Base-by-base conservation (phyloP, 2,113 vertebrate genomes). In the Callaeas wilsoni region DNA sequence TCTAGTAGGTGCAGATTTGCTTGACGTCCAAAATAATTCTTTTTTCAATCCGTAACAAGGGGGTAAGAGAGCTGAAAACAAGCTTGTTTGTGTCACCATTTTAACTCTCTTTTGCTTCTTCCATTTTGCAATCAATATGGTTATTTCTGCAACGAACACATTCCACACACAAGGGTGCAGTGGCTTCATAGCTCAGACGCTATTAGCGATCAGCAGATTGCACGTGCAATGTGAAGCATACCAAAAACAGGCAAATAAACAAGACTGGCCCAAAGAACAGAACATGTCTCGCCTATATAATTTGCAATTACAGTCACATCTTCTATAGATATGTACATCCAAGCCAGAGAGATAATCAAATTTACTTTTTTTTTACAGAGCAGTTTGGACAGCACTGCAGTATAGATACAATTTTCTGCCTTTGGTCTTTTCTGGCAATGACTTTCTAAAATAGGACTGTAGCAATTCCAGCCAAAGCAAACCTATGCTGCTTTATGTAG, bases 151-250 rank as follows among this genome's bases (percentile, higher is more conserved):
- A 47, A 8, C 0, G 0, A 41, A 55, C 41, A 19, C 6, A 2
- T 19, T 62, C 29, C 26, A 23, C 29, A 70, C 37, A 52, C 13
- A 74, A n/a, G 6, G 19, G 16, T 78, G 35, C 27, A 25, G 37
- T 3, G 21, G 44, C 27, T 53, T 33, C 27, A 16, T 27, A 71
- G 62, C 49, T 83, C 41, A 39, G 49, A 52, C 44, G 25, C 7
- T 32, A 7, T 41, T 12, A 13, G 11, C 42, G 64, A 77, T 29
- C 71, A 84, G 60, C 33, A 75, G 30, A 14, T 7, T 60, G 13
- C 37, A 76, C 3, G 6, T 5, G 25, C 46, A 46, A 32, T 2
- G 4, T 23, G 13, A 92, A 80, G 15, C 0, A 0, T 16, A 63
- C 33, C 39, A 49, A 70, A 92, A 90, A 21, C 11, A 2, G 5